Conservation (phyloP, 1,140 invertebrate genomes). For the Magallana gigas region DNA sequence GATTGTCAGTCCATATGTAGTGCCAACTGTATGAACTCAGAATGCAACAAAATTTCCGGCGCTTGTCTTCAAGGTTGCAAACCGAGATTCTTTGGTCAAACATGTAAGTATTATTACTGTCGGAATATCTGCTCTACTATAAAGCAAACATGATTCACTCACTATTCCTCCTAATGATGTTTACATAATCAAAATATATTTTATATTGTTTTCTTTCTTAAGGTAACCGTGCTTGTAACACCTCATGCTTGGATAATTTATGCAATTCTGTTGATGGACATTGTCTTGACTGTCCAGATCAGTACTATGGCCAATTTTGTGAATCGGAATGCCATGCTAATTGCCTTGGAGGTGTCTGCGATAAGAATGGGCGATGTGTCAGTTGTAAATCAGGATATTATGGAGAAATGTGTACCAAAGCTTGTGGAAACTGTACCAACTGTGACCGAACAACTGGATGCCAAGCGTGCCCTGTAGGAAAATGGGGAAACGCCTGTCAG, state of each 20-base stretch:
- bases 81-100: conserved; percentile 31
- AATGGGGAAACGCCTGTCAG: conserved; percentile 44
- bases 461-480: conserved; percentile 39
- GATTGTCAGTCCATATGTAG: conserved; percentile 43
- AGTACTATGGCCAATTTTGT: conserved; percentile 19
- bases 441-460: conserved; percentile 22
- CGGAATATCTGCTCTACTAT: no score
- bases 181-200: no score
- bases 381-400: conserved; percentile 39
- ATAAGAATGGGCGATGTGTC: conserved; percentile 7
- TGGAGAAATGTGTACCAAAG: conserved; percentile 30
- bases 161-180: no score
- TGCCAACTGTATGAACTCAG: conserved; percentile 22
- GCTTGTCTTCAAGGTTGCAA: conserved; percentile 31
- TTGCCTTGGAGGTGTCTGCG: conserved; percentile 7
- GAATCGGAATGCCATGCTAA: not conserved
- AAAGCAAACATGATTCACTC: no score
- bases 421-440: conserved; percentile 34
- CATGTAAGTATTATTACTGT: conserved; percentile 28
- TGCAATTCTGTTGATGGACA: conserved; percentile 13
- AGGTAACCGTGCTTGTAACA: conserved; percentile 40
- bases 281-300: conserved; percentile 15
- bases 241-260: not conserved
- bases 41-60: conserved; percentile 28
- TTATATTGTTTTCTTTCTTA: not conserved